These are phyloP conservation scores for Chrosomus eos DNA, from an alignment of 2,797 vertebrate genomes.

Conservation along the genomic window DNA sequence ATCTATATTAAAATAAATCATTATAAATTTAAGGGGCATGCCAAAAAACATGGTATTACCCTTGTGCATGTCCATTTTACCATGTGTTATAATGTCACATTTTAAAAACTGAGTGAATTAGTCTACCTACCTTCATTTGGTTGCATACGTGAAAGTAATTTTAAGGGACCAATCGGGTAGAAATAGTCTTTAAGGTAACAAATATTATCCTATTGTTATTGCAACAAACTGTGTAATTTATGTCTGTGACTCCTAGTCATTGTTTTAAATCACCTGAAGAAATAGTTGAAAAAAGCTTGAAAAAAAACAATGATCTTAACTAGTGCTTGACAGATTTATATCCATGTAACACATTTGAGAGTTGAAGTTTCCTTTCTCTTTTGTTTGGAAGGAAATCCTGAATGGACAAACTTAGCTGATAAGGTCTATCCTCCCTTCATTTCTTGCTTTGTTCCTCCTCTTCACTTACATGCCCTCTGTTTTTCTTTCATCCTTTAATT, in stretches of 20 bases:
- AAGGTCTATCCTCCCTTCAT: constrained; percentile 43
- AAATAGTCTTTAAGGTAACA: not conserved
- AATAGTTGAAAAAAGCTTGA: constrained; percentile 11
- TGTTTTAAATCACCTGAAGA: not conserved
- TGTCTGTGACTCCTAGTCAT: not conserved
- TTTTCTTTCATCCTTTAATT: constrained; percentile 39
- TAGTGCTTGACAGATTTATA: constrained; percentile 56
- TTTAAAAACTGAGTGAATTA: not conserved
- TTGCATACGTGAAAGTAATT: not conserved
- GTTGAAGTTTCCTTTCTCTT: constrained; percentile 37
- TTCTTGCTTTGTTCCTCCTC: constrained; percentile 44
- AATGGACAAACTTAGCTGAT: constrained; percentile 44
- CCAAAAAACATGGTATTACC: too few species aligned
- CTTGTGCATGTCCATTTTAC: not conserved
- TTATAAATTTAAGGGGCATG: not conserved
- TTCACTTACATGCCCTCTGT: constrained; percentile 13
- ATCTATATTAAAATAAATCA: too few species aligned
- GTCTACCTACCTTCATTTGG: not conserved
- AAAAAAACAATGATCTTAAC: constrained; percentile 43
- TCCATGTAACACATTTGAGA: constrained; percentile 42
- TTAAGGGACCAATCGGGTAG: not conserved
- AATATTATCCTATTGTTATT: not conserved
- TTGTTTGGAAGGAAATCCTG: constrained; percentile 57
- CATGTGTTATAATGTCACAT: not conserved
- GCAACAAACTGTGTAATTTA: not conserved